These are phyloP conservation scores for Xiphorhynchus erythropygius DNA, from an alignment of 2,797 vertebrate genomes.

Conservation along the genomic window DNA sequence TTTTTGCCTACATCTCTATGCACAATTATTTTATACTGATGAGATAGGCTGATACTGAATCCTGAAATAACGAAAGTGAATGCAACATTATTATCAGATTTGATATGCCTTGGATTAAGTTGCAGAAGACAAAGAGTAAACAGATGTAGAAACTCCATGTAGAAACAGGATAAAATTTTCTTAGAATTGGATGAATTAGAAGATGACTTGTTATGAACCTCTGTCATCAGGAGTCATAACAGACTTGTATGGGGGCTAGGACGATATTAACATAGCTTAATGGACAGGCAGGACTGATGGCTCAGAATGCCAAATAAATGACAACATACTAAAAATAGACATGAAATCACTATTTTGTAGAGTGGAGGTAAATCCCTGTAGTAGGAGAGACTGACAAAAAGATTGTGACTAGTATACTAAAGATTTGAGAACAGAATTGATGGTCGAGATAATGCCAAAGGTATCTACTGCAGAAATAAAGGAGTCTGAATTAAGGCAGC, in stretches of 20 bases:
- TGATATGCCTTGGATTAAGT: not conserved
- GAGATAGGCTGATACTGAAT: not conserved
- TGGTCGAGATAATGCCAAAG: not conserved
- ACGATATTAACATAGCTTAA: not conserved
- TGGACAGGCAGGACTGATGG: not conserved
- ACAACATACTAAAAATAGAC: not conserved
- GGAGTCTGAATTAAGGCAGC: not conserved
- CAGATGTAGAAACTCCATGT: no score
- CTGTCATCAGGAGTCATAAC: not conserved
- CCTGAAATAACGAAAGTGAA: not conserved
- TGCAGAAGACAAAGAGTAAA: not conserved
- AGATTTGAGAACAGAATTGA: not conserved
- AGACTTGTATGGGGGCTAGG: not conserved
- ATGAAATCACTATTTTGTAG: not conserved
- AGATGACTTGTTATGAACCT: not conserved
- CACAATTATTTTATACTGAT: not conserved
- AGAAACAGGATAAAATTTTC: not conserved
- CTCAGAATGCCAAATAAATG: not conserved
- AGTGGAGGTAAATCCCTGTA: not conserved
- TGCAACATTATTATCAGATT: not conserved
- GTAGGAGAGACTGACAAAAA: not conserved
- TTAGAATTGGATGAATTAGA: not conserved
- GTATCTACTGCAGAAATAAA: not conserved
- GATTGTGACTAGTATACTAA: not conserved
- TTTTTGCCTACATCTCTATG: not conserved